Base-by-base conservation (phyloP, 2,888 invertebrate species). In the Cantharis flavilabris region DNA sequence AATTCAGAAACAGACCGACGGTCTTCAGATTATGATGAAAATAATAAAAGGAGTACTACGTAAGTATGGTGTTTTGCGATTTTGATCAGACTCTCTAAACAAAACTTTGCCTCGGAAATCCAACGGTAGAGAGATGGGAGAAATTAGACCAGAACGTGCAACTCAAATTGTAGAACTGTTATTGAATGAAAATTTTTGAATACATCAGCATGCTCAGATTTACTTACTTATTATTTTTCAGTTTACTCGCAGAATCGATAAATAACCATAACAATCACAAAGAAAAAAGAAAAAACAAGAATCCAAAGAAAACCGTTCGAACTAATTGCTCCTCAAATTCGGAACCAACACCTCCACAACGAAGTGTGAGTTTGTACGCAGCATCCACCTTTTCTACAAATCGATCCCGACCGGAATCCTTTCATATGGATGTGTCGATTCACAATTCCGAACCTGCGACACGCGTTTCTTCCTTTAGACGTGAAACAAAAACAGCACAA, bases 401-500 rank as follows among this genome's bases (percentile, higher is more conserved):
- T 0, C 77, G 84, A 33, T 87, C 89, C 3, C 87, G 91, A 49
- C 90, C 90, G 0, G 91, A 91, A 84, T 91, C 91, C 0, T 87
- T 91, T 4, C 90, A 90, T 78, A 89, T 92, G 33, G 88, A 88
- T 75, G 90, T 91, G 62, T 88, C 90, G 11, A 90, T 91, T 70
- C 77, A 88, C 26, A 92, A 91, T 83, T 91, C 90, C 82, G 89
- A 89, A 76, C 87, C 88, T 1, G 87, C 88, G 13, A 86, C 87
- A 14, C 88, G 94, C 80, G 93, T 94, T 1, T 93, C 93, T 0
- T 93, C 93, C 9, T 88, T 94, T 76, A 91, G 95, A 72, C 90
- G 96, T 71, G 97, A 97, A 86, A 95, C 95, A 3, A 97, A 97
- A 89, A 96, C 97, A 0, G 96, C 96, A 3, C 96, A 96, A 85